Evolutionary conservation across 2,888 invertebrate genomes (phyloP), one percentile per base, ranked within the genome.

Genomic region (Incurvaria masculella): DNA sequence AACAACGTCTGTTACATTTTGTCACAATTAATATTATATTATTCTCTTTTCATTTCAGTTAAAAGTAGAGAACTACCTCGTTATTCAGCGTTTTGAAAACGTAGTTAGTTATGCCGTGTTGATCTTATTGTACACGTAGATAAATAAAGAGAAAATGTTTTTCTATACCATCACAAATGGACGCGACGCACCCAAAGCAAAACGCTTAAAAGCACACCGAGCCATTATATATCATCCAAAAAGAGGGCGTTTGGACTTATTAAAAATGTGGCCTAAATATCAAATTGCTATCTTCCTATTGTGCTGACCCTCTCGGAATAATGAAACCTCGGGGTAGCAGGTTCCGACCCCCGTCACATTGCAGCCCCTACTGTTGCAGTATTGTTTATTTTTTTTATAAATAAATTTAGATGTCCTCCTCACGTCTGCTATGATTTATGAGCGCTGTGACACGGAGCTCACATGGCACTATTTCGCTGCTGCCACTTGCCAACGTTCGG

Each of bases 201-300:
- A n/a, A n/a, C n/a, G n/a, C n/a, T n/a, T n/a, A n/a, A n/a, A n/a
- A n/a, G n/a, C n/a, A n/a, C n/a, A n/a, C n/a, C n/a, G 14, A 33
- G 6, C 11, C 33, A 33, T 33, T 33, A 33, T n/a, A 33, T n/a
- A 33, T 33, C 4, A n/a, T 33, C 33, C 33, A 33, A 33, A 33
- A 33, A 33, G 33, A 33, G 33, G 33, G 58, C 57, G 61, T 58
- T 57, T 60, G 60, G 64, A 66, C 76, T 78, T 78, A 78, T 79
- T 78, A 79, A 78, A 79, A 79, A 76, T 79, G 79, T 79, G 79
- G 78, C 76, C 70, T 71, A 75, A 76, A 78, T 79, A 79, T 79
- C 76, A 78, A 78, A 79, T 79, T 79, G 76, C 76, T 73, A 72
- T 78, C 75, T 73, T 59, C 59, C 68, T 62, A 69, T 74, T 75